Evolutionary conservation across 2,888 invertebrate species (phyloP).

Genomic region (Aethes cnicana): DNA sequence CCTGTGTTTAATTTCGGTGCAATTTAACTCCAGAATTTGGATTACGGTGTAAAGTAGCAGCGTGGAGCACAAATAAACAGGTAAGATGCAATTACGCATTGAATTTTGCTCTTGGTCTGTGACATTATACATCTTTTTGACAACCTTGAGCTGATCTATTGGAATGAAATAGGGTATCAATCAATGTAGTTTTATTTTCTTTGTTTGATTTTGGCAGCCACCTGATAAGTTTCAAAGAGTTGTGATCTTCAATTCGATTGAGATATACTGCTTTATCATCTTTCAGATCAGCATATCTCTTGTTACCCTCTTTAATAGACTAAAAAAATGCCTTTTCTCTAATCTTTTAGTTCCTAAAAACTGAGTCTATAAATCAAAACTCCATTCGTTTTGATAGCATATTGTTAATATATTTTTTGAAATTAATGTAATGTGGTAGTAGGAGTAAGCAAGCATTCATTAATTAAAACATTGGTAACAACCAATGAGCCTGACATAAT

Average conservation of each 20-base stretch:
- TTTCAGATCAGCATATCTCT: too few relatives aligned
- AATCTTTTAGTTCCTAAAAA: too few relatives aligned
- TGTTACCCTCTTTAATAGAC: too few relatives aligned
- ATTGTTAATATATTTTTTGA: too few relatives aligned
- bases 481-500: too few relatives aligned
- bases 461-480: too few relatives aligned
- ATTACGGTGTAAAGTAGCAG: conserved; percentile 49
- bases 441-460: too few relatives aligned
- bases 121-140: conserved; percentile 69
- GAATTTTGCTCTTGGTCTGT: conserved; percentile 49
- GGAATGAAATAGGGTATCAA: conserved; percentile 41
- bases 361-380: too few relatives aligned
- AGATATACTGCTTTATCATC: background rate
- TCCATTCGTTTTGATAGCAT: too few relatives aligned
- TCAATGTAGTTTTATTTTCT: conserved; percentile 51
- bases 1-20: conserved; percentile 54
- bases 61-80: conserved; percentile 45
- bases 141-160: conserved; percentile 74
- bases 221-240: background rate
- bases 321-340: too few relatives aligned
- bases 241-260: background rate
- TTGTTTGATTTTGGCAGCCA: conserved; percentile 48
- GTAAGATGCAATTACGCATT: conserved; percentile 71
- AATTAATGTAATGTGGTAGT: too few relatives aligned
- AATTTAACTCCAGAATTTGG: conserved; percentile 48